These are phyloP conservation scores for Brachionus rubens DNA, from an alignment of 1,140 invertebrate species.

Conservation along the genomic window DNA sequence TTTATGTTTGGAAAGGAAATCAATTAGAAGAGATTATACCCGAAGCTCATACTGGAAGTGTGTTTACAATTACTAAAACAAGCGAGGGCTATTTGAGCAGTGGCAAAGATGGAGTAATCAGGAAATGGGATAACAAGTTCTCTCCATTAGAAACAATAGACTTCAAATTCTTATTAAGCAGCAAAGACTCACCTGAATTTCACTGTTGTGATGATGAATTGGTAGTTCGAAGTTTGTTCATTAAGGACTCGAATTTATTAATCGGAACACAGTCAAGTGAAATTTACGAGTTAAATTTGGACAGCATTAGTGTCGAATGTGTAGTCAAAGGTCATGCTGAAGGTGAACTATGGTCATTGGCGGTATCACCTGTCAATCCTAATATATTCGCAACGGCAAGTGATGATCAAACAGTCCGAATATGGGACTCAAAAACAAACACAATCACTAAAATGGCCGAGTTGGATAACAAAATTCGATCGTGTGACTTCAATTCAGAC, in stretches of 20 bases:
- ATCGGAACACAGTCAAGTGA: constrained; percentile 59
- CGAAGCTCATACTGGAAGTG: constrained; percentile 56
- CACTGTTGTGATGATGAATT: constrained; percentile 24
- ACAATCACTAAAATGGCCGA: constrained; percentile 54
- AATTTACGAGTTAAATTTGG: constrained; percentile 55
- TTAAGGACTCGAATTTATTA: constrained; percentile 48
- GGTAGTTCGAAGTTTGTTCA: constrained; percentile 7
- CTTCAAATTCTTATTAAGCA: constrained; percentile 51
- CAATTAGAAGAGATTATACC: constrained; percentile 53
- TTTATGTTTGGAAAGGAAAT: constrained; percentile 58
- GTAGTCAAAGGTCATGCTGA: constrained; percentile 59
- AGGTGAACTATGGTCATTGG: constrained; percentile 59
- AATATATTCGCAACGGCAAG: constrained; percentile 59
- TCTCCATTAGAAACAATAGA: constrained; percentile 54
- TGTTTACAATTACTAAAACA: constrained; percentile 54
- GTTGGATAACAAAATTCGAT: constrained; percentile 56
- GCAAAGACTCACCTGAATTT: constrained; percentile 10
- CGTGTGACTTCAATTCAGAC: constrained; percentile 58
- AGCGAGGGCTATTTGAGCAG: constrained; percentile 56
- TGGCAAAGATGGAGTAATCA: constrained; percentile 57
- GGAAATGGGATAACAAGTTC: constrained; percentile 58
- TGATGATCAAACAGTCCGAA: constrained; percentile 59
- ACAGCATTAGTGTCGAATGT: constrained; percentile 52
- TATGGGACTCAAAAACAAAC: constrained; percentile 47
- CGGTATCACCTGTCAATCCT: constrained; percentile 56